Evolutionary conservation across 35 echinoderm and acorn worm species (phyloP).

Genomic region (Acanthaster planci): DNA sequence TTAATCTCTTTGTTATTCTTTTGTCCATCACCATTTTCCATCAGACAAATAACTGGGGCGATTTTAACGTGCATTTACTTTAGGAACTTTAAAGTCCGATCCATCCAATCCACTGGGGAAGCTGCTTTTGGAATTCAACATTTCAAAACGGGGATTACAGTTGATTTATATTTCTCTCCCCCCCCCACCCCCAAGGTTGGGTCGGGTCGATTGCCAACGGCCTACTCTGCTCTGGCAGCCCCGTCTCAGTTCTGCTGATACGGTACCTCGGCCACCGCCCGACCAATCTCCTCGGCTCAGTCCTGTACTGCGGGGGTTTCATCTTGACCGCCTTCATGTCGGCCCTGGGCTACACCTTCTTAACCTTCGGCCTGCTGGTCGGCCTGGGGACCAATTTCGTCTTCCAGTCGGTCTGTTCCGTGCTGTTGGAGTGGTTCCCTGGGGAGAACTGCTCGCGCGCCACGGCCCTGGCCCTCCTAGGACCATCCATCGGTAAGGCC

Average conservation of each 20-base stretch:
- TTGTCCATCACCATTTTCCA: too few relatives aligned
- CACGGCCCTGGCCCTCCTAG: conserved; percentile 57
- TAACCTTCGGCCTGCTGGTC: conserved; percentile 60
- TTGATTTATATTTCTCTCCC: too few relatives aligned
- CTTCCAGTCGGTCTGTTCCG: conserved; percentile 48
- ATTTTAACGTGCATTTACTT: too few relatives aligned
- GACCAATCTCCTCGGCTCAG: conserved; percentile 40
- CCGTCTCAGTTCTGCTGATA: neutral
- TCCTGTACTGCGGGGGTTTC: conserved; percentile 54
- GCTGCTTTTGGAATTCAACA: too few relatives aligned
- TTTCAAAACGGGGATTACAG: too few relatives aligned
- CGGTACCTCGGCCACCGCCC: conserved; percentile 33
- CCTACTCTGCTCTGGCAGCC: too few relatives aligned
- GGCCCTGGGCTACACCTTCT: conserved; percentile 42
- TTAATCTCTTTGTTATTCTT: too few relatives aligned
- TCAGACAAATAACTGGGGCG: too few relatives aligned
- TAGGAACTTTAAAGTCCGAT: too few relatives aligned
- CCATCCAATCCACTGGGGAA: too few relatives aligned
- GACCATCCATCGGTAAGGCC: conserved; percentile 52
- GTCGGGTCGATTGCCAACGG: too few relatives aligned
- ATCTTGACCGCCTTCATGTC: conserved; percentile 45
- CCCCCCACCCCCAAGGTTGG: too few relatives aligned
- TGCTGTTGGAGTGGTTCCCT: conserved; percentile 70
- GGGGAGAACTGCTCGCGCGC: conserved; percentile 60
- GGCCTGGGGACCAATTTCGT: conserved; percentile 66